Evolutionary conservation across 37 sponge, comb jelly and placozoan genomes (phyloP).

Genomic region (Spongilla lacustris): DNA sequence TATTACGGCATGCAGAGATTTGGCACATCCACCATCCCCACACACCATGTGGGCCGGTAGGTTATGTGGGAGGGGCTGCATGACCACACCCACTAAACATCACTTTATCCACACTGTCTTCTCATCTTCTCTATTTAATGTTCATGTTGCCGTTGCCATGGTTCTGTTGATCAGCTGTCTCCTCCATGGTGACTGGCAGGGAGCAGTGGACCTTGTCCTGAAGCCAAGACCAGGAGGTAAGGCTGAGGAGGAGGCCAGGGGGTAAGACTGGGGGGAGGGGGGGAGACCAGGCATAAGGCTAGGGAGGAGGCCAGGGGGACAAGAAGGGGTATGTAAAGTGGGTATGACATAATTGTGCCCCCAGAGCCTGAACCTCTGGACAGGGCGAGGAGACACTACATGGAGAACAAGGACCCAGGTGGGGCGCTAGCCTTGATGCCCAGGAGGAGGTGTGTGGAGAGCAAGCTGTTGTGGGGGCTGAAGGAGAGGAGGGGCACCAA

Average conservation of each 20-base stretch:
- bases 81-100: neutral
- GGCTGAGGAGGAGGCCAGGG: neutral
- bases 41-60: conserved; percentile 78
- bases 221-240: conserved; percentile 75
- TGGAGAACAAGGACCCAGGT: conserved; percentile 46
- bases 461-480: conserved; percentile 60
- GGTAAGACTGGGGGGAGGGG: neutral
- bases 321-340: too few species aligned
- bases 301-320: neutral
- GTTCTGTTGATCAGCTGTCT: conserved; percentile 41
- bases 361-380: conserved; percentile 55
- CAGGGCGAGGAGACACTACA: conserved; percentile 50
- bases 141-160: too few species aligned
- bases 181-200: conserved; percentile 66
- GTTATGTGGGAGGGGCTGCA: neutral
- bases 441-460: conserved; percentile 44
- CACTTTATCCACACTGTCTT: neutral
- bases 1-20: conserved; percentile 98
- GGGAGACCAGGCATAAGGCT: neutral
- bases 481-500: conserved; percentile 39
- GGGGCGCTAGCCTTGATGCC: conserved; percentile 57
- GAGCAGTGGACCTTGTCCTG: conserved; percentile 70
- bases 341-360: too few species aligned
- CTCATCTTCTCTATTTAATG: conserved; percentile 8
- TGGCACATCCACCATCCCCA: conserved; percentile 83